Percentiles rank a stretch among this genome's conserved stretches.
Conservation (phyloP, 2,797 vertebrate species). For the Tokudaia tokunoshimensis region DNA sequence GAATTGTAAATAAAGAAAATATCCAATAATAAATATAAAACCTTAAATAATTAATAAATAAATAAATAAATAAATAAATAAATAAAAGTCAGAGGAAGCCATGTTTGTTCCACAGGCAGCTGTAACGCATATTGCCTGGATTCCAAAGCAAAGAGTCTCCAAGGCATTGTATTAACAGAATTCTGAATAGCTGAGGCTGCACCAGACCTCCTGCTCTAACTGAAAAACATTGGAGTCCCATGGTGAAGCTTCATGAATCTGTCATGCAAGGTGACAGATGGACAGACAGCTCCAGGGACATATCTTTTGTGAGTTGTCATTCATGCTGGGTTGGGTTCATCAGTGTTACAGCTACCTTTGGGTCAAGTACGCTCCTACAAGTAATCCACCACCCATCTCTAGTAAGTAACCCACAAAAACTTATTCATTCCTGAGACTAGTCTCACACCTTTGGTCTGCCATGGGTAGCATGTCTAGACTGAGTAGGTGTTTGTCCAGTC, state of each 20-base stretch:
- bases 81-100: not conserved
- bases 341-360: not conserved
- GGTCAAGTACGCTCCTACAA: not conserved
- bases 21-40: not conserved
- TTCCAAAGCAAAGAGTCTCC: not conserved
- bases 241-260: not conserved
- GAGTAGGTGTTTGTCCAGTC: not conserved
- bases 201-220: not conserved
- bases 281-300: not conserved
- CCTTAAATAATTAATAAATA: not conserved
- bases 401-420: not conserved
- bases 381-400: not conserved
- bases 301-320: not conserved
- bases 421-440: not conserved
- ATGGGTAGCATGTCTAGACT: not conserved
- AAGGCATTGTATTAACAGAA: not conserved
- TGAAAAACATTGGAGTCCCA: not conserved
- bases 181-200: not conserved
- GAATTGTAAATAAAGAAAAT: too few relatives aligned
- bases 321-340: not conserved
- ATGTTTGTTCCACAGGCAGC: not conserved
- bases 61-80: not conserved
- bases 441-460: too few relatives aligned
- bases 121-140: not conserved
- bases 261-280: not conserved